Base-by-base conservation (phyloP, 1,140 invertebrate species). In the Brachionus rotundiformis region DNA sequence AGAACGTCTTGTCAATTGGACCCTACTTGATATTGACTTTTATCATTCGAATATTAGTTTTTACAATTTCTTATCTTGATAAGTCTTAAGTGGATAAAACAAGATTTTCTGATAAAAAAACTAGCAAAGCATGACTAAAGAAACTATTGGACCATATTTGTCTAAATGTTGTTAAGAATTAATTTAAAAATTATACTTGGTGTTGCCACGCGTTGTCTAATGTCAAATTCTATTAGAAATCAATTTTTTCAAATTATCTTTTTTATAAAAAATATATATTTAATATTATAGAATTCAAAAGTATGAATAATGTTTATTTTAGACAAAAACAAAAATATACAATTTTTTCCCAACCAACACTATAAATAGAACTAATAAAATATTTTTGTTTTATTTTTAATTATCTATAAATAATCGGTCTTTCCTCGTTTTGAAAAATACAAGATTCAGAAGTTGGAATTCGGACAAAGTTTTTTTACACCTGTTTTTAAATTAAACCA, bases 111-210 rank as follows among this genome's bases (percentile, higher is more conserved):
- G 47, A 54, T 54, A 8, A 54, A 54, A 41, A 49, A 54, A 54
- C 47, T 25, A 54, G 19, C 47, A 54, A 54, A 54, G 47, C 47
- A 54, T 54, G 47, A 54, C 47, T 54, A 19, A 23, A 25, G 47
- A 54, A 54, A 54, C 23, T 54, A 54, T 54, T 54, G 47, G 47
- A 54, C 47, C 47, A 54, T 54, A 16, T 54, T 54, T 54, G 47
- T 54, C 47, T 54, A 7, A 54, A 54, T 54, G 47, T 19, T 54
- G 19, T 54, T n/a, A 8, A 54, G 47, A 54, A 54, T 54, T 54
- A 25, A 54, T 54, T 54, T 54, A 54, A 54, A 54, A 23, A 54
- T 54, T n/a, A 54, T 54, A 54, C 47, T 54, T 54, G 16, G 47
- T 54, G 47, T 23, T 54, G 47, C 47, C 47, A 54, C 47, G 47